Base-by-base conservation (phyloP, 2,888 invertebrate genomes). In the Melieria omissa region DNA sequence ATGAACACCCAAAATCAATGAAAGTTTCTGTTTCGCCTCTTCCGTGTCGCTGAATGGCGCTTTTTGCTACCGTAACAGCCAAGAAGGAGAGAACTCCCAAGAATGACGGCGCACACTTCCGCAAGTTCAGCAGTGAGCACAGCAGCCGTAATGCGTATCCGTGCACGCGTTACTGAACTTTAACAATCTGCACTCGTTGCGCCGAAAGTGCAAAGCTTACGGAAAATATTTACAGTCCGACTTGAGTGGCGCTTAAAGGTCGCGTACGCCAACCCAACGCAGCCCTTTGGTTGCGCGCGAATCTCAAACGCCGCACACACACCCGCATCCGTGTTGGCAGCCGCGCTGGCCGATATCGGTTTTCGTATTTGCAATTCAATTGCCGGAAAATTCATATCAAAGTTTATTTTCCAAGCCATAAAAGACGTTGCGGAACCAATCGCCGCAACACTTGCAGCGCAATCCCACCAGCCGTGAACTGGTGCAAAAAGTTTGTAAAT, bases 391-490 rank as follows among this genome's bases (percentile, higher is more conserved):
- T 73, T 69, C 69, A 70, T 67, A 69, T 72, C 69, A 73, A 73
- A 82, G 81, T 82, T 83, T 81, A 82, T 81, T 82, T 83, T 81
- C 80, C 80, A 81, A 80, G 76, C 81, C 82, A 83, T 82, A 82
- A 81, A 83, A 79, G 63, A 64, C 58, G 71, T 74, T 76, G 73
- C 72, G 74, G 65, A 75, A 77, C 71, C 76, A 77, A 80, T 80
- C 78, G 76, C 78, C 64, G 58, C 49, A 54, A 52, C 61, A 69
- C 67, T 65, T 68, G 47, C 5, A 4, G 12, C 47, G 52, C 41
- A 69, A 61, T 46, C 55, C 29, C 29, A 29, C 62, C 47, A 8
- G 46, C 46, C 42, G n/a, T 12, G 42, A 44, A 10, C 42, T 12
- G 29, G 47, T 46, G 46, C 41, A 58, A 68, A 67, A 62, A 41